These are phyloP conservation scores for Gymnocephalus cernua DNA, from an alignment of 2,113 vertebrate genomes.

Conservation along the genomic window DNA sequence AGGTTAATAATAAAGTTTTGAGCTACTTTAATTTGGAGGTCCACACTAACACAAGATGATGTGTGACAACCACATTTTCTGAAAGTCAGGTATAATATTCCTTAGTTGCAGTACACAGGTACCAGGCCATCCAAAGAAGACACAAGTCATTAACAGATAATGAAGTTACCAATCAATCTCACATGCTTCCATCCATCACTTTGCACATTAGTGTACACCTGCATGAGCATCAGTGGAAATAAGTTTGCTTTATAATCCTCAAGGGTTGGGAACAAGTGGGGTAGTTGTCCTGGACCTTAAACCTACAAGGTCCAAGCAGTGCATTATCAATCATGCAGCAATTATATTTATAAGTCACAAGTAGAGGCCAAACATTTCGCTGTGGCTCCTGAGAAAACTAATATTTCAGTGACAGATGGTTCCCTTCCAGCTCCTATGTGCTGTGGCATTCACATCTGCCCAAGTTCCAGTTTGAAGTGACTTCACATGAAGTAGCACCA, in stretches of 20 bases:
- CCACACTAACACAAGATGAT: conserved; percentile 3
- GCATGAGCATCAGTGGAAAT: conserved; percentile 8
- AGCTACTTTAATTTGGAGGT: conserved; percentile 14
- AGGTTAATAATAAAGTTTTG: conserved; percentile 31
- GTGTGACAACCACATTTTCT: conserved; percentile 16
- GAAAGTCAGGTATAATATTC: conserved; percentile 23
- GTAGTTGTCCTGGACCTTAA: conserved; percentile 28
- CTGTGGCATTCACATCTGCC: conserved; percentile 32
- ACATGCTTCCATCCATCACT: conserved; percentile 45
- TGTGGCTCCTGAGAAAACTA: conserved; percentile 40
- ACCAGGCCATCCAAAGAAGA: conserved; percentile 9
- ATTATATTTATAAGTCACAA: conserved; percentile 54
- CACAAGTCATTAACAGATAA: conserved; percentile 45
- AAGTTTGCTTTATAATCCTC: conserved; percentile 28
- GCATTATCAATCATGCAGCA: conserved; percentile 56
- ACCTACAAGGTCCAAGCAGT: conserved; percentile 17
- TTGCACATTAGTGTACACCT: conserved; percentile 44
- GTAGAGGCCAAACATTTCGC: conserved; percentile 39
- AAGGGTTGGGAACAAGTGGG: conserved; percentile 19
- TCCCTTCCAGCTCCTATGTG: conserved; percentile 38
- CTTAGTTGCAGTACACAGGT: conserved; percentile 1
- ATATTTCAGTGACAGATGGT: conserved; percentile 64
- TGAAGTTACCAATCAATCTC: conserved; percentile 32
- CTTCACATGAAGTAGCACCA: conserved; percentile 29
- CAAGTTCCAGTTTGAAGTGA: conserved; percentile 14